These are phyloP conservation scores for Onthophagus sagittarius DNA, from an alignment of 2,888 invertebrate species.

Conservation along the genomic window DNA sequence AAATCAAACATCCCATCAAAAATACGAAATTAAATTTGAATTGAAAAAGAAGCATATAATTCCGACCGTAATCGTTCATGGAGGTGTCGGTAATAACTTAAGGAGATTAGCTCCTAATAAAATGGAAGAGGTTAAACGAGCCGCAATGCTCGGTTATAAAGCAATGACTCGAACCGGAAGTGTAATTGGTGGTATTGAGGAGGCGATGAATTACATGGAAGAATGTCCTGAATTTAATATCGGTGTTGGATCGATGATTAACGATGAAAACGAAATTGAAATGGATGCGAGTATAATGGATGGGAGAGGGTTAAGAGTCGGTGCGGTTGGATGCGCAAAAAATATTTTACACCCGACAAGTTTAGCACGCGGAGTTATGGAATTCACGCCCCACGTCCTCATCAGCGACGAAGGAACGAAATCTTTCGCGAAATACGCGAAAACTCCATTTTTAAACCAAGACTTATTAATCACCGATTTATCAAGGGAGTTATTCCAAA, in stretches of 20 bases:
- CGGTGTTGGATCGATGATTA: background rate
- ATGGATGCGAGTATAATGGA: constrained; percentile 5
- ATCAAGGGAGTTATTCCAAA: background rate
- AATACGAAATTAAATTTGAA: background rate
- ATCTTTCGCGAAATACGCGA: background rate
- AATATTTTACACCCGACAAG: background rate
- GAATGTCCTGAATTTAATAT: constrained; percentile 6
- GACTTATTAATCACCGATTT: background rate
- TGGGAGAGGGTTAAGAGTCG: background rate
- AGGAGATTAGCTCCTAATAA: constrained; percentile 1
- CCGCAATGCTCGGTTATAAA: background rate
- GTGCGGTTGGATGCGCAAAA: background rate
- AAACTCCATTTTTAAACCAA: background rate
- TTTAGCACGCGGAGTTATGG: constrained; percentile 1
- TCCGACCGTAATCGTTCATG: background rate
- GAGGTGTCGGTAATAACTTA: background rate
- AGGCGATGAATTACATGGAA: constrained; percentile 1
- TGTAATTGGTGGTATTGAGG: background rate
- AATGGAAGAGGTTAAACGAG: background rate
- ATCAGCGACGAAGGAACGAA: background rate
- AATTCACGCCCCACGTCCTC: background rate
- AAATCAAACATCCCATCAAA: no score
- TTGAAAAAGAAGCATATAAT: background rate
- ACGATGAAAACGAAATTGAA: background rate
- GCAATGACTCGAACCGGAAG: background rate